Evolutionary conservation across 2,797 vertebrate genomes (phyloP).

Genomic region (Euthynnus affinis): DNA sequence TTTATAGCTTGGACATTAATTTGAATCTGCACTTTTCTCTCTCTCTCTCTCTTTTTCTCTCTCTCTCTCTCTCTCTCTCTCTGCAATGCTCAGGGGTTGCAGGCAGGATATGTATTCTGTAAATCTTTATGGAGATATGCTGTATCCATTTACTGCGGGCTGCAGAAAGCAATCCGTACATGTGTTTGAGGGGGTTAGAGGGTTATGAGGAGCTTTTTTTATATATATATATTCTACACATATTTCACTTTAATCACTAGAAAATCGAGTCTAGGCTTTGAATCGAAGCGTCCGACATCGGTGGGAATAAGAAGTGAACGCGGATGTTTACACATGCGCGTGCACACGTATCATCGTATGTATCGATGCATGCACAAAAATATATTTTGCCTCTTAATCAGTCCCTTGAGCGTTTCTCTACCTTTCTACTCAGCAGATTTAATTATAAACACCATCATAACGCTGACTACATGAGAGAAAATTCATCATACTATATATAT

Average conservation of each 20-base stretch:
- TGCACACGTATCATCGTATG: slow-evolving; percentile 22
- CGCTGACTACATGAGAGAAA: not conserved
- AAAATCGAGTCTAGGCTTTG: slow-evolving; percentile 16
- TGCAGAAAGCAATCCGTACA: slow-evolving; percentile 36
- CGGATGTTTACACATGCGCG: too few relatives aligned
- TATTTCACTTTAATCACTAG: slow-evolving; percentile 40
- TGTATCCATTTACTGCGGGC: slow-evolving; percentile 37
- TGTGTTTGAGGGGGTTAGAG: not conserved
- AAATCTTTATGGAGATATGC: slow-evolving; percentile 16
- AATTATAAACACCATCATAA: not conserved
- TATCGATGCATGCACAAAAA: slow-evolving; percentile 21
- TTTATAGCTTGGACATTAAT: slow-evolving; percentile 57
- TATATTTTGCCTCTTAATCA: not conserved
- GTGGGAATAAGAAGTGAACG: not conserved
- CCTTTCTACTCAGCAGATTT: slow-evolving; percentile 39
- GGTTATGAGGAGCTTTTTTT: slow-evolving; percentile 3
- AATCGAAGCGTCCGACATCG: slow-evolving; percentile 28
- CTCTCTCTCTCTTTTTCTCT: slow-evolving; percentile 24
- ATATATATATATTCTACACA: slow-evolving; percentile 44
- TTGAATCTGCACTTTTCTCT: slow-evolving; percentile 38
- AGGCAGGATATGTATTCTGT: slow-evolving; percentile 34
- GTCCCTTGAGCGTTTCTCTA: slow-evolving; percentile 17
- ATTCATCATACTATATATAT: not conserved
- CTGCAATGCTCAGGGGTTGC: slow-evolving; percentile 14
- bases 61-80: too few relatives aligned